Evolutionary conservation across 2,113 vertebrate species (phyloP).

Genomic region (Penelope pileata): DNA sequence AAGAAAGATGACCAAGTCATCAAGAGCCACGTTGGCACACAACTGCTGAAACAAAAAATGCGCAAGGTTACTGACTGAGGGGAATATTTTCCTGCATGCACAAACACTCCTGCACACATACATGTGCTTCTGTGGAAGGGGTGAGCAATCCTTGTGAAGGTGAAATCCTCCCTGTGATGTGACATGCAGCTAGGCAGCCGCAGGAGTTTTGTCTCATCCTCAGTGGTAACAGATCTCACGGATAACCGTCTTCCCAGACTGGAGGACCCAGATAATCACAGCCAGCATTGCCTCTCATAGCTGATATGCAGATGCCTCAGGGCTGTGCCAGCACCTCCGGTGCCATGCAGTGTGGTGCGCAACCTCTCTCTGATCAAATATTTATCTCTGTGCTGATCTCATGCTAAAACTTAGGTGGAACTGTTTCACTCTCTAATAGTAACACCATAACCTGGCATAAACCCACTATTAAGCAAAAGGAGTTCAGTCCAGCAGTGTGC

Average conservation of each 20-base stretch:
- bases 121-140: rapidly evolving
- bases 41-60: not conserved
- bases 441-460: not conserved
- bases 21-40: not conserved
- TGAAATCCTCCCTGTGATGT: not conserved
- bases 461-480: not conserved
- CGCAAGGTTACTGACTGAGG: not conserved
- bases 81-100: not conserved
- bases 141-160: not conserved
- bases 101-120: rapidly evolving
- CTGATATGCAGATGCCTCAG: not conserved
- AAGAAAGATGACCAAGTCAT: not conserved
- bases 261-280: not conserved
- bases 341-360: not conserved
- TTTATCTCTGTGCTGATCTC: not conserved
- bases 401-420: not conserved
- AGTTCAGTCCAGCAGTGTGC: not conserved
- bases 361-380: not conserved
- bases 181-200: not conserved
- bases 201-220: not conserved
- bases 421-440: not conserved
- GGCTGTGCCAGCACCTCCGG: not conserved
- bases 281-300: not conserved
- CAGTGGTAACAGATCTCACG: not conserved
- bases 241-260: not conserved